Evolutionary conservation across 2,113 vertebrate genomes (phyloP).

Genomic region (Epinephelus cyanopodus): DNA sequence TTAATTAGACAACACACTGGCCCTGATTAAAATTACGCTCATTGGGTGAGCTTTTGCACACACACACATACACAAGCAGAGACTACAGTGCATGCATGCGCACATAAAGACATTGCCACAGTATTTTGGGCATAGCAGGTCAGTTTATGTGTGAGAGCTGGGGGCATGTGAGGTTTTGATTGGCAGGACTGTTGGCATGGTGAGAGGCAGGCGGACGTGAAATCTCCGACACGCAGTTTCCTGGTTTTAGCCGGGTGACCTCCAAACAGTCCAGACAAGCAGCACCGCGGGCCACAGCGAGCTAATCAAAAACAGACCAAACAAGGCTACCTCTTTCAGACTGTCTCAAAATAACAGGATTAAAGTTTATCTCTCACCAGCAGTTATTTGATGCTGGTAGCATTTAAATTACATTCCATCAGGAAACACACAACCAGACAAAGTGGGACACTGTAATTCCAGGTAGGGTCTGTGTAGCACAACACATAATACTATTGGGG

Average conservation of each 20-base stretch:
- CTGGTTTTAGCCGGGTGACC: conserved; percentile 59
- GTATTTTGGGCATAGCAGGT: conserved; percentile 6
- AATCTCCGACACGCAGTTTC: conserved; percentile 44
- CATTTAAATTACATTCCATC: conserved; percentile 56
- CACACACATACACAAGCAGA: not conserved
- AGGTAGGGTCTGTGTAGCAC: not conserved
- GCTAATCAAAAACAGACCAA: conserved; percentile 63
- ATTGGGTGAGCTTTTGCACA: conserved; percentile 24
- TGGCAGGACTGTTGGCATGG: conserved; percentile 40
- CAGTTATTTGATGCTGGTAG: conserved; percentile 54
- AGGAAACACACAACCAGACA: conserved; percentile 22
- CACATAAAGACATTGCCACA: not conserved
- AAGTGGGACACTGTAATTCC: conserved; percentile 22
- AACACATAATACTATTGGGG: not conserved
- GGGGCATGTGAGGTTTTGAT: conserved; percentile 40
- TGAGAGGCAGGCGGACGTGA: conserved; percentile 41
- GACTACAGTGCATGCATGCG: not conserved
- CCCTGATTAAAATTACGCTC: conserved; percentile 61
- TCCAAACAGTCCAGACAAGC: conserved; percentile 63
- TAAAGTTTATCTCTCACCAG: conserved; percentile 64
- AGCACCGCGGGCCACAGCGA: conserved; percentile 31
- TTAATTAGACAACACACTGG: conserved; percentile 68
- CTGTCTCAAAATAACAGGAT: conserved; percentile 68
- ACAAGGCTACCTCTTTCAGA: conserved; percentile 57
- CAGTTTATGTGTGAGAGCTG: not conserved